Base-by-base conservation (phyloP, 2,113 vertebrate species). In the Seriola quinqueradiata region DNA sequence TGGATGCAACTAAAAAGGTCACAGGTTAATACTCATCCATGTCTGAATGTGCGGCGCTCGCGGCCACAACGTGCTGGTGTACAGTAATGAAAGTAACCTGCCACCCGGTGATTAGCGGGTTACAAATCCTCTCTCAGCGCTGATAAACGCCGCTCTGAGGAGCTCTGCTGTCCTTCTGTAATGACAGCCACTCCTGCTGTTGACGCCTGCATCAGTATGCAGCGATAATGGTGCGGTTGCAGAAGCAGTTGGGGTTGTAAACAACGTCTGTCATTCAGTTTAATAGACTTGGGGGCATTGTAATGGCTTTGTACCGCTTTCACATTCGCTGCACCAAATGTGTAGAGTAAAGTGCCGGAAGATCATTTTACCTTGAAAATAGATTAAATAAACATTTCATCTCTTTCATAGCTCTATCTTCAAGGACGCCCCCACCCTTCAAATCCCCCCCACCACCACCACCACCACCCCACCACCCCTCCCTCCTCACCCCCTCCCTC, bases 381-480 rank as follows among this genome's bases (percentile, higher is more conserved):
- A 90, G 88, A 93, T 94, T 93, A 92, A 95, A 94, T 92, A 94
- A 94, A 92, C 85, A 91, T 92, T 93, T 93, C 85, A 93, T 94
- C 90, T 93, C 79, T 84, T 87, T 90, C 91, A 86, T 65, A 78
- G 87, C 90, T 92, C 84, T 81, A 85, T 94, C 92, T 92, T 93
- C 92, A 94, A 93, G 93, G 93, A 92, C 88, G 58, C 76, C 64
- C 60, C 77, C 70, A 48, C 44, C 55, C 38, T 28, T 32, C 13
- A 16, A 21, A 36, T 23, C 44, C 65, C 23, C 36, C 3, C 46
- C 54, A 21, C 44, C 13, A 55, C 48, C 25, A 11, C 55, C 44
- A 11, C 9, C 23, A 21, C 16, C 11, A 5, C 52, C 54, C 32
- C 38, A 7, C 59, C 28, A 28, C 48, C 25, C 52, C 75, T 54